A percentile compares a stretch with the other conserved stretches of the same genome.
These are phyloP conservation scores for Scomber colias DNA, from an alignment of 2,113 vertebrate species.

Conservation along the genomic window DNA sequence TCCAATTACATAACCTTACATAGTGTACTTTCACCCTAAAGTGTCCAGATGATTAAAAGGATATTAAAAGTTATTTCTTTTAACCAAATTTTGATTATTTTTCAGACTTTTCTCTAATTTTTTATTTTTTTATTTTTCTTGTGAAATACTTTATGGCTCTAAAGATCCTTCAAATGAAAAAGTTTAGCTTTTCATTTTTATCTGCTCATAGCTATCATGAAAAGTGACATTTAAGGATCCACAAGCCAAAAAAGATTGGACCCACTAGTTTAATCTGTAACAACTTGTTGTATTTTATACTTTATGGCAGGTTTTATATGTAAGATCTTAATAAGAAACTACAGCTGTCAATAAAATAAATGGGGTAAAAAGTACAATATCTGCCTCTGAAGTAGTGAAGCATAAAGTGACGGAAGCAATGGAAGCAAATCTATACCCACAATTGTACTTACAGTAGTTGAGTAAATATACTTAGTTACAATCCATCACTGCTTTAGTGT, in stretches of 20 bases:
- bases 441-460: neutral
- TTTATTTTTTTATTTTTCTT: neutral
- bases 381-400: no score
- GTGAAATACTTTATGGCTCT: neutral
- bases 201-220: neutral
- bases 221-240: no score
- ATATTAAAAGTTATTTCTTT: no score
- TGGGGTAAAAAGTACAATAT: no score
- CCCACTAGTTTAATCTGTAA: neutral
- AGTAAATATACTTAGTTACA: neutral
- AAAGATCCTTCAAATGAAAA: neutral
- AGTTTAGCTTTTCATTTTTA: neutral
- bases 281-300: no score
- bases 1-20: no score
- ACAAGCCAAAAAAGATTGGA: neutral
- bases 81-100: neutral
- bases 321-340: no score
- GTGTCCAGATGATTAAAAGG: neutral
- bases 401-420: neutral
- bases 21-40: no score
- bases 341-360: no score
- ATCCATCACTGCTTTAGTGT: neutral
- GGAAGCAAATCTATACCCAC: neutral
- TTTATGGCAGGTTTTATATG: neutral
- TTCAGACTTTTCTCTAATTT: neutral